Conservation (phyloP, 2,113 vertebrate species). For the human region DNA sequence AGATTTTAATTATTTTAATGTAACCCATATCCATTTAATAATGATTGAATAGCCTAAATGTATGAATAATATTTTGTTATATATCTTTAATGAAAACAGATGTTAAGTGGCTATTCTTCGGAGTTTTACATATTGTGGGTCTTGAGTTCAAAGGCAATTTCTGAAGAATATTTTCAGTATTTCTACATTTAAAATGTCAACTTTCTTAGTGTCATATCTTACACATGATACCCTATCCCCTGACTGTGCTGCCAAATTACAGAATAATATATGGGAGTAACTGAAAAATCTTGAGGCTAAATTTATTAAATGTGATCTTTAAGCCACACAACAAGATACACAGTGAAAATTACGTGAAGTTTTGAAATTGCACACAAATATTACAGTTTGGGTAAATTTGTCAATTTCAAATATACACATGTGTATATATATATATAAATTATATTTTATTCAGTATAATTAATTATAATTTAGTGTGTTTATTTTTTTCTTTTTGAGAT, state of each 20-base stretch:
- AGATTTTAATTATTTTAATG: not conserved
- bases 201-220: not conserved
- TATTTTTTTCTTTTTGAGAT: too few species aligned
- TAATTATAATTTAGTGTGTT: not conserved
- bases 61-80: not conserved
- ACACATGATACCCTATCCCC: not conserved
- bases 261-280: not conserved
- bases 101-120: not conserved
- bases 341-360: not conserved
- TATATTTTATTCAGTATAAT: not conserved
- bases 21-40: not conserved
- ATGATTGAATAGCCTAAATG: not conserved
- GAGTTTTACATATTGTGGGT: not conserved
- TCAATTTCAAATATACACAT: not conserved
- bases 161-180: not conserved
- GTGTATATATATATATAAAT: not conserved
- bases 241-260: not conserved
- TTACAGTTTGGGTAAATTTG: not conserved
- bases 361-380: not conserved
- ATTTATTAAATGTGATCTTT: not conserved
- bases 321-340: not conserved
- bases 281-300: not conserved
- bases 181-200: not conserved
- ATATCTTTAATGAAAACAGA: not conserved
- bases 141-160: not conserved